Evolutionary conservation across 2,113 vertebrate genomes (phyloP), one percentile per base, ranked within the genome.

Genomic region (Gymnarchus niloticus): DNA sequence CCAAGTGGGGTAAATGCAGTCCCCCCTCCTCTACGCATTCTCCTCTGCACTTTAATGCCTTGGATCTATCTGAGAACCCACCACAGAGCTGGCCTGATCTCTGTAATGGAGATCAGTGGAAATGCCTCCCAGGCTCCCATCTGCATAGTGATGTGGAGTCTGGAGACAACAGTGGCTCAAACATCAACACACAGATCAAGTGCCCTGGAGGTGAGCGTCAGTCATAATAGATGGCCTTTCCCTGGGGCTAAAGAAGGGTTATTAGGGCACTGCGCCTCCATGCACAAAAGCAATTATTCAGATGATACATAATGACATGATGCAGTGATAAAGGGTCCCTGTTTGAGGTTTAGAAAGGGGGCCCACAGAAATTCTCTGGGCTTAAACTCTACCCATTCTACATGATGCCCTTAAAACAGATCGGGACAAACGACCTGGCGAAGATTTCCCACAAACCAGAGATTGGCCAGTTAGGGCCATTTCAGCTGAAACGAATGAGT

Each of bases 191-290:
- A 85, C 89, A 87, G 87, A 86, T 88, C 89, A 89, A 87, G 88
- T 73, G 86, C 91, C 89, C 86, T 90, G 89, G 91, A 91, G 91
- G 91, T 93, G 89, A 88, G 86, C n/a, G n/a, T 88, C 92, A 92
- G 92, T 89, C 80, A 85, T 78, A 87, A 88, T 91, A 91, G 87
- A 89, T 86, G 87, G 89, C 89, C 86, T 52, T n/a, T 85, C 88
- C 90, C 93, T 87, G 12, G 91, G 91, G 92, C 91, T n/a, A n/a
- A n/a, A n/a, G n/a, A n/a, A n/a, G n/a, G n/a, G n/a, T 92, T 65
- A 14, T 33, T 10, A 65, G 59, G 10, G 1, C 59, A 14, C n/a
- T n/a, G n/a, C n/a, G n/a, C 3, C 25, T 65, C 59, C 59, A 33
- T 33, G 0, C 9, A 2, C 25, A 61, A 28, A 61, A 61, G n/a